Evolutionary conservation across 2,797 vertebrate species (phyloP).

Genomic region (Diceros bicornis): DNA sequence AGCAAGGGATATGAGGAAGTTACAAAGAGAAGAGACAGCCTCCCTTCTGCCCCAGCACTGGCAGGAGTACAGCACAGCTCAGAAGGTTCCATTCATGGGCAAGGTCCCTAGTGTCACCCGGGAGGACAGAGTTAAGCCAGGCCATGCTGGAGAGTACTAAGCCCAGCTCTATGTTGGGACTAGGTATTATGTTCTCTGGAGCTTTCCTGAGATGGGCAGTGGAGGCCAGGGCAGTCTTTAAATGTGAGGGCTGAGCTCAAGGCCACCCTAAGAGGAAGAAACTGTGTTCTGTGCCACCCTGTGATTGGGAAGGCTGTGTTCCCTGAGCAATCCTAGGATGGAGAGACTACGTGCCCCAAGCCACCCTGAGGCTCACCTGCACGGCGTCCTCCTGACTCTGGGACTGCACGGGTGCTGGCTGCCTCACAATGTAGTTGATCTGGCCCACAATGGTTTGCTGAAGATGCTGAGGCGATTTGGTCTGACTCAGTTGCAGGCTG

Average conservation of each 20-base stretch:
- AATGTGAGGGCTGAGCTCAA: not conserved
- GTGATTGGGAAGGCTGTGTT: not conserved
- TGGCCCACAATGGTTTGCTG: slow-evolving; percentile 90
- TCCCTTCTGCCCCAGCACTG: not conserved
- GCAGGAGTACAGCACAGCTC: not conserved
- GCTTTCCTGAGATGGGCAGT: not conserved
- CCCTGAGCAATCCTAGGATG: not conserved
- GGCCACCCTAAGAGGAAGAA: not conserved
- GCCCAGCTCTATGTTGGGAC: not conserved
- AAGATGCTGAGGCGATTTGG: slow-evolving; percentile 90
- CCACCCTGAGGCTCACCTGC: slow-evolving; percentile 81
- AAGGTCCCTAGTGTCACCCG: not conserved
- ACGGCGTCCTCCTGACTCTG: slow-evolving; percentile 88
- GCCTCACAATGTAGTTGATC: slow-evolving; percentile 91
- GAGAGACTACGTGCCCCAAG: not conserved
- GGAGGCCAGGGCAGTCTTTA: not conserved
- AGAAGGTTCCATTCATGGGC: not conserved
- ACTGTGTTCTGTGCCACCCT: not conserved
- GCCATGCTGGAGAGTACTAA: not conserved
- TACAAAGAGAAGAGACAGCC: not conserved
- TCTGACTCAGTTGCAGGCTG: slow-evolving; percentile 90
- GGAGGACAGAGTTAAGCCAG: not conserved
- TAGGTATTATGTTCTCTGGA: not conserved
- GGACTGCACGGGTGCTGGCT: slow-evolving; percentile 87
- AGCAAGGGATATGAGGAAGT: not conserved